Base-by-base conservation (phyloP, 2,113 vertebrate species). In the Takifugu bimaculatus region DNA sequence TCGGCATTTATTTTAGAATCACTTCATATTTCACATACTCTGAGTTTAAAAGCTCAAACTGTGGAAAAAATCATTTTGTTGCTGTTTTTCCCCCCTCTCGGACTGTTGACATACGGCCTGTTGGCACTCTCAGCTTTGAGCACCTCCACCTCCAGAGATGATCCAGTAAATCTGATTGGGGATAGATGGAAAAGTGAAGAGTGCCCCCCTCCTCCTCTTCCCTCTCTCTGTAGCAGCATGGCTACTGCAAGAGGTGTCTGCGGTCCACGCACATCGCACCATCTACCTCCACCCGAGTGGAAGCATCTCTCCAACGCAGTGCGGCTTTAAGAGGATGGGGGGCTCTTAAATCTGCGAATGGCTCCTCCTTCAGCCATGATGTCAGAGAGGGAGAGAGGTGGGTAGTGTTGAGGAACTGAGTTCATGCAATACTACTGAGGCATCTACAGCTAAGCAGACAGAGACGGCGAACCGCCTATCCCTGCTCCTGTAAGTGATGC, bases 381-480 rank as follows among this genome's bases (percentile, higher is more conserved):
- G 91, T 91, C 90, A 91, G 85, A 81, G 81, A 78, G 84, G 35
- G 72, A 87, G 88, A 85, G 87, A 87, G 87, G 86, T 87, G 81
- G 84, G 89, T 87, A 85, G 87, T 67, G 78, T 82, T 85, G 82
- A 86, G 85, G 83, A 88, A 87, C 86, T 78, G 88, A 90, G 90
- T 89, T 90, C 88, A 88, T 90, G 82, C 89, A 87, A 88, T 90
- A 89, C 91, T 88, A 90, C 88, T 85, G 89, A 91, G 88, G 89
- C 87, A 82, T 86, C 85, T 64, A 82, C 87, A 89, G 90, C 87
- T 88, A 85, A 87, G 86, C 88, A 85, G 79, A 87, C 84, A 81
- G 82, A 84, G 80, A 82, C 84, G 78, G 72, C 85, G 82, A 78
- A 82, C 81, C 85, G 85, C 82, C 86, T 85, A 75, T 89, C 82